These are phyloP conservation scores for Catharus bicknelli DNA, from an alignment of 2,113 vertebrate genomes.

Conservation along the genomic window DNA sequence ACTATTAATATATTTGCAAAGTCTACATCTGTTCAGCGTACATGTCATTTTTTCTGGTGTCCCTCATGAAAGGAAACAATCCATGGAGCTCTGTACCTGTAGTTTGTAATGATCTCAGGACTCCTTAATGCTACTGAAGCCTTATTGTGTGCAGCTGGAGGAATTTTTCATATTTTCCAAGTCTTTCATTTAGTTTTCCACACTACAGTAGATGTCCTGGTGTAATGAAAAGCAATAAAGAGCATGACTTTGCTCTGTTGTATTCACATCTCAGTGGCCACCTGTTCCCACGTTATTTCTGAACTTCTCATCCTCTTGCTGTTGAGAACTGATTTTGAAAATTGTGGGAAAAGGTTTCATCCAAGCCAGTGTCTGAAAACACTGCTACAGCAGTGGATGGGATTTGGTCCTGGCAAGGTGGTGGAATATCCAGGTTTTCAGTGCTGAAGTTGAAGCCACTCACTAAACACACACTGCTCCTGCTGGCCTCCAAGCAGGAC, in stretches of 20 bases:
- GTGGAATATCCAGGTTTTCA: not conserved
- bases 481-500: not conserved
- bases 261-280: not conserved
- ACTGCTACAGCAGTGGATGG: not conserved
- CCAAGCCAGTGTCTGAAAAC: not conserved
- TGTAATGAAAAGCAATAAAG: not conserved
- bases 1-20: not conserved
- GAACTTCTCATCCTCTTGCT: not conserved
- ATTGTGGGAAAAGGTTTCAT: not conserved
- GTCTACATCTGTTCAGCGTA: not conserved
- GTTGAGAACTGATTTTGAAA: not conserved
- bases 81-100: not conserved
- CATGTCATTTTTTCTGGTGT: not conserved
- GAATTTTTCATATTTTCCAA: not conserved
- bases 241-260: not conserved
- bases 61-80: not conserved
- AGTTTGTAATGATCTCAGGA: not conserved
- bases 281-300: not conserved
- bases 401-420: not conserved
- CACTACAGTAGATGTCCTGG: not conserved
- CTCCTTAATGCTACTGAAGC: not conserved
- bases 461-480: not conserved
- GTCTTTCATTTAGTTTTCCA: slow-evolving; percentile 3
- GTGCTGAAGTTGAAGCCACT: not conserved
- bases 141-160: not conserved